Conservation (phyloP, 2,797 vertebrate genomes). For the Otolemur crassicaudatus region DNA sequence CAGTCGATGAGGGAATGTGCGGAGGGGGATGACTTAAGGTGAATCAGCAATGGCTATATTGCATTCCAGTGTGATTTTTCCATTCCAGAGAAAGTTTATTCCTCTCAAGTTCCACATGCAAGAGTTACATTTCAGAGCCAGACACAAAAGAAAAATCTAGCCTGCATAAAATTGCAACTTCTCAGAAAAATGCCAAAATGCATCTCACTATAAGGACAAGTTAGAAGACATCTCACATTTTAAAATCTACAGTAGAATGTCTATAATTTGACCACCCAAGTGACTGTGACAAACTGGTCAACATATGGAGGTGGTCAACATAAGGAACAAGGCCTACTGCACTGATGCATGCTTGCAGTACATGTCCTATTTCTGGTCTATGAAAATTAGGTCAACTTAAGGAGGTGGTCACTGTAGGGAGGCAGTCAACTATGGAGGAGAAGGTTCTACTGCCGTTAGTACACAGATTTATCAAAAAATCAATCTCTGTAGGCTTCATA, state of each 20-base stretch:
- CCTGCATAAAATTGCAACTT: background rate
- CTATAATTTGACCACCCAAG: too few species aligned
- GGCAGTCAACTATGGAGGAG: too few species aligned
- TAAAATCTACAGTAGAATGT: background rate
- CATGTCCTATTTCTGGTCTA: too few species aligned
- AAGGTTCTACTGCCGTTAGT: background rate
- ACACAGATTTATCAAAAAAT: background rate
- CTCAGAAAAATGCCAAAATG: conserved; percentile 35
- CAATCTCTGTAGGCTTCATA: background rate
- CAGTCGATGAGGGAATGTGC: accelerated
- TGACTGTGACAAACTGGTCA: too few species aligned
- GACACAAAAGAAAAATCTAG: conserved; percentile 33
- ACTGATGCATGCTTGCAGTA: too few species aligned
- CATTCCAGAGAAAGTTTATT: background rate
- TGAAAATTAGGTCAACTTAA: too few species aligned
- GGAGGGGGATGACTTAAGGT: background rate
- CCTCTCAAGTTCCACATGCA: background rate
- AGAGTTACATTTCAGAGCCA: background rate
- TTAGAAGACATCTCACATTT: background rate
- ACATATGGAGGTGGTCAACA: too few species aligned
- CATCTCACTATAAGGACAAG: background rate
- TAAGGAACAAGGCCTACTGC: too few species aligned
- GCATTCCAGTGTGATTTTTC: background rate
- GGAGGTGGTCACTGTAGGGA: too few species aligned
- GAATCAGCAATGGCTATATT: background rate